These are phyloP conservation scores for Halisarca cf. caerulea DNA, from an alignment of 37 sponge, comb jelly and placozoan species.

Conservation along the genomic window DNA sequence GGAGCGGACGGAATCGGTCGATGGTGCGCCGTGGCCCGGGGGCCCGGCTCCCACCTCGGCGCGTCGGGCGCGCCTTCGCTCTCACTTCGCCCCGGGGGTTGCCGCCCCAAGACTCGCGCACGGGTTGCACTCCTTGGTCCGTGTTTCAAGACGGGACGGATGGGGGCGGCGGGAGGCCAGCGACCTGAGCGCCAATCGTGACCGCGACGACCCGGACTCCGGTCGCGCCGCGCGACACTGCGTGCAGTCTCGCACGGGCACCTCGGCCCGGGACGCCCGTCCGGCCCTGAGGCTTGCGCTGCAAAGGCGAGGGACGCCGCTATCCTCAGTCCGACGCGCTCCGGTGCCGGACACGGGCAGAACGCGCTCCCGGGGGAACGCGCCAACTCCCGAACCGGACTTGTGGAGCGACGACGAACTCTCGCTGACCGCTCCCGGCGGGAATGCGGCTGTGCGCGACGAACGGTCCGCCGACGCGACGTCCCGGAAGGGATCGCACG, in stretches of 20 bases:
- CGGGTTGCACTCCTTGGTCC: constrained; percentile 85
- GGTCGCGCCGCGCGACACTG: constrained; percentile 2
- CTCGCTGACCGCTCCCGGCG: neutral
- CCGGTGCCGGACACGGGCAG: neutral
- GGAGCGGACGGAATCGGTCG: constrained; percentile 46
- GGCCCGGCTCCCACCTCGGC: constrained; percentile 54
- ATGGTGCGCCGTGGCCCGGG: constrained; percentile 34
- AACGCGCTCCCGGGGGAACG: neutral
- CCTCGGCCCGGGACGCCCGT: constrained; percentile 19
- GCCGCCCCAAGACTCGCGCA: constrained; percentile 74
- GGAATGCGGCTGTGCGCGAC: neutral
- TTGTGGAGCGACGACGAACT: neutral
- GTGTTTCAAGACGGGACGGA: constrained; percentile 82
- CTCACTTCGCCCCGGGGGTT: constrained; percentile 68
- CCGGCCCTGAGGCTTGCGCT: constrained; percentile 27
- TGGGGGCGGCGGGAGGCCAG: constrained; percentile 36
- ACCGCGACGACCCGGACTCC: constrained; percentile 34
- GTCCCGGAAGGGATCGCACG: constrained; percentile 51
- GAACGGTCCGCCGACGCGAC: constrained; percentile 19
- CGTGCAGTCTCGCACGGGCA: neutral
- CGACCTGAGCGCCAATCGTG: constrained; percentile 32
- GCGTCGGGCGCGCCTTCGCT: constrained; percentile 43
- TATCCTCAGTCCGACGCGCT: constrained; percentile 1
- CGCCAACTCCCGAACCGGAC: neutral
- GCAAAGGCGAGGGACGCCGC: constrained; percentile 19